Evolutionary conservation across 2,888 invertebrate genomes (phyloP).

Genomic region (Caenorhabditis japonica): DNA sequence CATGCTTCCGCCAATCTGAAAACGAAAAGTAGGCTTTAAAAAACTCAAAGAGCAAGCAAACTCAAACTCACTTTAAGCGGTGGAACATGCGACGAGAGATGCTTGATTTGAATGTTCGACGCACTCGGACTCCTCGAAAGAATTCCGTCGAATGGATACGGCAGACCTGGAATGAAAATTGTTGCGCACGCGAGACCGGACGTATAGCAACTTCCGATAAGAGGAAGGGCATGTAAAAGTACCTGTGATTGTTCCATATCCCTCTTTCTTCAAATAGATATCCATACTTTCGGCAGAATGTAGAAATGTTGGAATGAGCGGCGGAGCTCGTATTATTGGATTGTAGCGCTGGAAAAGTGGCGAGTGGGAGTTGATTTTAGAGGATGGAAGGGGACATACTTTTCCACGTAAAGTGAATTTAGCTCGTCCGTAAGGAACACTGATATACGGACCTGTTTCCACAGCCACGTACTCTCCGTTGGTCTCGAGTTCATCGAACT

Average conservation of each 20-base stretch:
- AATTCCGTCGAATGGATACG: slow-evolving; percentile 64
- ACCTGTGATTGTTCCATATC: slow-evolving; percentile 64
- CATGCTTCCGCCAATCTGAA: slow-evolving; percentile 60
- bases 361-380: background rate
- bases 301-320: slow-evolving; percentile 49
- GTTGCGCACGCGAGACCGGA: slow-evolving; percentile 20
- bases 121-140: slow-evolving; percentile 58
- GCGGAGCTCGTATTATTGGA: slow-evolving; percentile 40
- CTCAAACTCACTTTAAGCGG: slow-evolving; percentile 33
- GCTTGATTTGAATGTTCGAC: slow-evolving; percentile 57
- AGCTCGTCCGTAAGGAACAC: slow-evolving; percentile 55
- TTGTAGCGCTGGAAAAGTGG: slow-evolving; percentile 49
- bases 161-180: slow-evolving; percentile 49
- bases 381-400: slow-evolving; percentile 7
- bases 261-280: slow-evolving; percentile 64
- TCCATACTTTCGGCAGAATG: slow-evolving; percentile 63
- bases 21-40: too few species aligned
- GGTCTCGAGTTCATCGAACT: slow-evolving; percentile 65
- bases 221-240: background rate
- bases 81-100: slow-evolving; percentile 49
- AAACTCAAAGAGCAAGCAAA: background rate
- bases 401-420: slow-evolving; percentile 43
- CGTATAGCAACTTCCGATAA: slow-evolving; percentile 15
- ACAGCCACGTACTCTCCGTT: slow-evolving; percentile 68
- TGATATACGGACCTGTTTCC: slow-evolving; percentile 57